phyloP scores from a whole-genome alignment of 2,113 vertebrate species.

The Acrocephalus arundinaceus region DNA sequence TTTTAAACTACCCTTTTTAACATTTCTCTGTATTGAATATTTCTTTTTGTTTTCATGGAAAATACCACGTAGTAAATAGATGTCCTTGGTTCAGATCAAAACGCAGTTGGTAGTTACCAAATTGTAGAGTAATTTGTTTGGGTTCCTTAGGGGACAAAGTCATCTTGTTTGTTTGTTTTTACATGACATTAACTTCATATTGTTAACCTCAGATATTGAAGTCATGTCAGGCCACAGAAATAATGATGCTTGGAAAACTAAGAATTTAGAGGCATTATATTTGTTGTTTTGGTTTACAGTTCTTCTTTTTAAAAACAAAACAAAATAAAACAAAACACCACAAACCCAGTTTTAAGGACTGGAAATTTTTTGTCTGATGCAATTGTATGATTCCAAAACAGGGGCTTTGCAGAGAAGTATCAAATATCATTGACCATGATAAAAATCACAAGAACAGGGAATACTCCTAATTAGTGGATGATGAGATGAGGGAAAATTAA shows the following conservation, averaged over 20 bases:
- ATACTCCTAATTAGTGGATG: background rate
- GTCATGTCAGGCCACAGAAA: background rate
- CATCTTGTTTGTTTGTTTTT: background rate
- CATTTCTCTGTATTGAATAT: background rate
- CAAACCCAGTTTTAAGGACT: background rate
- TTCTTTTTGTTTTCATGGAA: background rate
- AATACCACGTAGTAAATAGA: background rate
- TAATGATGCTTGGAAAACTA: background rate
- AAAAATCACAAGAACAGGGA: constrained; percentile 14
- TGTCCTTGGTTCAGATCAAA: background rate
- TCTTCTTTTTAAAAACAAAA: background rate
- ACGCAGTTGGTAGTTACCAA: background rate
- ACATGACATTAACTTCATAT: background rate
- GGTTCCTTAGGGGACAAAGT: background rate
- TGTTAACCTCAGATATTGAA: background rate
- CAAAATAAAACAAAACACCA: background rate
- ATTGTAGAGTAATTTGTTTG: background rate
- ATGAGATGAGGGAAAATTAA: background rate
- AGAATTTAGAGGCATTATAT: background rate
- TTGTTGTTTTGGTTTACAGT: background rate
- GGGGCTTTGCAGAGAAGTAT: background rate
- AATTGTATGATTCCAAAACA: constrained; percentile 10
- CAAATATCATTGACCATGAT: background rate
- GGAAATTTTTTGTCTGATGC: background rate
- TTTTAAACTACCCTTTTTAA: background rate